A percentile compares a stretch with the other conserved stretches of the same genome.
phyloP scores from a whole-genome alignment of 2,888 invertebrate genomes.

The Dolichomitus sp. region DNA sequence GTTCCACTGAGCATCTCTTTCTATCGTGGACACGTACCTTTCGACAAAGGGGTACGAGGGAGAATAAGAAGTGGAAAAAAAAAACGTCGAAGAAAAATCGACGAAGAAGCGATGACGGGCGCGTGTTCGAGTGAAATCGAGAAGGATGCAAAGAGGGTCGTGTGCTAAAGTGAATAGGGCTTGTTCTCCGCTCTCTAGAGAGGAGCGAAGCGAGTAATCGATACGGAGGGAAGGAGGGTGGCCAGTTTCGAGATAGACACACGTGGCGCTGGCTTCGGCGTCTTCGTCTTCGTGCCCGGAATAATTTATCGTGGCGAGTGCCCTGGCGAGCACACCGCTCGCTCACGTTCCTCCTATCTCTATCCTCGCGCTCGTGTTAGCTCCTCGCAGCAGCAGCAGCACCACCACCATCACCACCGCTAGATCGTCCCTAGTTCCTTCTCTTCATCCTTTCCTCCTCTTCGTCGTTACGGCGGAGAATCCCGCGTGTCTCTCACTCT shows the following conservation, averaged over 20 bases:
- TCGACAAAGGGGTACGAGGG: not conserved
- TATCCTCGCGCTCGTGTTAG: constrained; percentile 69
- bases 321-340: constrained; percentile 54
- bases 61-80: constrained; percentile 22
- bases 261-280: constrained; percentile 61
- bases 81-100: constrained; percentile 36
- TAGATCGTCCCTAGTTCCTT: constrained; percentile 26
- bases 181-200: constrained; percentile 26
- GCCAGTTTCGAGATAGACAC: constrained; percentile 63
- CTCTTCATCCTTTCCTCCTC: constrained; percentile 59
- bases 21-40: not conserved
- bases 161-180: constrained; percentile 62
- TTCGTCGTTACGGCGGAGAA: constrained; percentile 26
- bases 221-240: constrained; percentile 57
- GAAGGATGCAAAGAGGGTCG: constrained; percentile 64
- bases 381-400: constrained; percentile 57
- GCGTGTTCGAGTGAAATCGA: constrained; percentile 57
- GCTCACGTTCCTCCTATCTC: constrained; percentile 68
- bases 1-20: constrained; percentile 39
- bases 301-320: constrained; percentile 77
- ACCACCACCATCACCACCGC: too few relatives aligned
- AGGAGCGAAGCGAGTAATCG: constrained; percentile 67
- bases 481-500: constrained; percentile 56
- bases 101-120: constrained; percentile 31
- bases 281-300: constrained; percentile 81